Evolutionary conservation across 2,113 vertebrate species (phyloP).

Genomic region (Engystomops pustulosus): DNA sequence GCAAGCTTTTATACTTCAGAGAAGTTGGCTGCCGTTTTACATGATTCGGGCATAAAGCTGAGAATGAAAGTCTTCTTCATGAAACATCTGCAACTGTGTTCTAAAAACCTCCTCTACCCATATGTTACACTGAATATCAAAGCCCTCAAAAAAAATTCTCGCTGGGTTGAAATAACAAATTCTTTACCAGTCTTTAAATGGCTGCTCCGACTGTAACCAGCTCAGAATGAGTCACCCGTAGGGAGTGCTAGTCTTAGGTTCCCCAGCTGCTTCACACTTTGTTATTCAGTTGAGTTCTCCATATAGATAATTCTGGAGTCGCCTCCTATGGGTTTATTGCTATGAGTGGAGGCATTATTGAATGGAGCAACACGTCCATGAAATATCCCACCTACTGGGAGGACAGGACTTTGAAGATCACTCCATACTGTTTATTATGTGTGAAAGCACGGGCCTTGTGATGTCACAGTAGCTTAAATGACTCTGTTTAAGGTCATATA

Average conservation of each 20-base stretch:
- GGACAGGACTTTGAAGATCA: not conserved
- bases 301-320: not conserved
- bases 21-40: not conserved
- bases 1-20: not conserved
- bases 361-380: not conserved
- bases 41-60: not conserved
- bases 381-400: not conserved
- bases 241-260: not conserved
- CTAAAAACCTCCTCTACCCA: conserved; percentile 9
- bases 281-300: not conserved
- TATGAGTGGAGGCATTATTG: not conserved
- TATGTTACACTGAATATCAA: conserved; percentile 24
- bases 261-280: conserved; percentile 2
- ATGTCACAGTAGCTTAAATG: not conserved
- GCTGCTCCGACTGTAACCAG: not conserved
- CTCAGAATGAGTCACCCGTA: not conserved
- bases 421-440: not conserved
- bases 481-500: not conserved
- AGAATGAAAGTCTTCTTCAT: conserved; percentile 17
- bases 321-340: not conserved
- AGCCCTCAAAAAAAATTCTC: not conserved
- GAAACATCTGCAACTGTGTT: conserved; percentile 17
- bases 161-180: not conserved
- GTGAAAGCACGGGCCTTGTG: not conserved
- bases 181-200: not conserved